Evolutionary conservation across 2,113 vertebrate genomes (phyloP), one percentile per base, ranked within the genome.

Genomic region (Otolemur garnettii): DNA sequence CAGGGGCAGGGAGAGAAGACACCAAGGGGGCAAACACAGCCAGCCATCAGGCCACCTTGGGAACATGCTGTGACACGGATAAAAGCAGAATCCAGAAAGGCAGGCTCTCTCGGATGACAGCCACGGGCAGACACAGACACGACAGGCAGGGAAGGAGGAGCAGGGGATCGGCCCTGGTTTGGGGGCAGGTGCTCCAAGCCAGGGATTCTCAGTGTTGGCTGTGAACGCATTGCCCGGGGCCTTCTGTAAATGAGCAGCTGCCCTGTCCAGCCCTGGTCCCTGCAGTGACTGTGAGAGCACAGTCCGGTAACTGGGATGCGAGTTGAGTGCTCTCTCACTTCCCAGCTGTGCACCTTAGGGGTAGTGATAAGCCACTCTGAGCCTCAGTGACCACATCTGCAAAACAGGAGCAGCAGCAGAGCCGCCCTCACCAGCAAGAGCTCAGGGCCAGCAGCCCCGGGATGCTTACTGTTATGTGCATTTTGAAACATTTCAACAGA

Each of bases 401-500:
- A 28, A 21, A 45, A 28, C 0, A 22, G 17, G 59, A 50, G 24
- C 14, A 8, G 8, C 83, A 2, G 55, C n/a, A 24, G 38, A 30
- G 12, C 30, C 5, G 1, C 28, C 30, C 22, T 72, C 15, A 0
- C 0, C 6, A n/a, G 83, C 19, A 0, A 19, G 9, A 4, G 30
- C 55, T 11, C 22, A n/a, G 45, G 1, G 12, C 13, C 1, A n/a
- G 64, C n/a, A 9, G 2, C 17, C 2, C 0, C 0, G 5, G 0
- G 38, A 33, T 33, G 45, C 22, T 33, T 12, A 19, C 7, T 0
- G 1, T 4, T 6, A n/a, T 0, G 28, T 6, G 42, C 12, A 1
- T 21, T 28, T 68, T 15, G 4, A 50, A 10, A 50, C 3, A 1
- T 0, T 7, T 6, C 69, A 28, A 42, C 6, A 42, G 85, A 53